Conservation (phyloP, 2,888 invertebrate genomes). For the Pterostichus niger region DNA sequence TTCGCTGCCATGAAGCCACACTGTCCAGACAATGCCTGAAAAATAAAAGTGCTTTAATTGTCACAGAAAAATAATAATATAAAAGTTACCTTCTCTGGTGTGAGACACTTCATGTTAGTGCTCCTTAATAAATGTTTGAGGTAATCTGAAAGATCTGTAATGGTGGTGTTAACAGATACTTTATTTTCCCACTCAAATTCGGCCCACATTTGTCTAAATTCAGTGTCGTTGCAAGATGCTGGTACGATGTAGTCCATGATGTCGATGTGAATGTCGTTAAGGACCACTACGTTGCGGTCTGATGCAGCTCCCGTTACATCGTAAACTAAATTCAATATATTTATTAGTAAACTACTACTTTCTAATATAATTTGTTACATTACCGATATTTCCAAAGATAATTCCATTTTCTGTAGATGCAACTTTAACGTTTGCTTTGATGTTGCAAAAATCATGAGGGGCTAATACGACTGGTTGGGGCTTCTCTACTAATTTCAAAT, state of each 20-base stretch:
- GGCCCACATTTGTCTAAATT: slow-evolving; percentile 99
- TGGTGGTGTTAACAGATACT: slow-evolving; percentile 95
- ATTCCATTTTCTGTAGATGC: slow-evolving; percentile 99
- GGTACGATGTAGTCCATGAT: slow-evolving; percentile 99
- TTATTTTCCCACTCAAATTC: slow-evolving; percentile 99
- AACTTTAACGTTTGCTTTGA: slow-evolving; percentile 99
- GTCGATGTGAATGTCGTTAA: slow-evolving; percentile 99
- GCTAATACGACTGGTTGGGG: slow-evolving; percentile 97
- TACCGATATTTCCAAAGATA: slow-evolving; percentile 99
- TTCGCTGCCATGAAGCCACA: slow-evolving; percentile 99
- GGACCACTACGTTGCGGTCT: slow-evolving; percentile 97
- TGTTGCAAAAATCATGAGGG: slow-evolving; percentile 98
- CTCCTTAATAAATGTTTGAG: slow-evolving; percentile 93
- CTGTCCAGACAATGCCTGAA: slow-evolving; percentile 93
- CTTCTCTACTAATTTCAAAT: slow-evolving; percentile 98
- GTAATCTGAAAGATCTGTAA: slow-evolving; percentile 95
- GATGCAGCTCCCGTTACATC: slow-evolving; percentile 96
- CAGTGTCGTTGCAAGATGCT: slow-evolving; percentile 94
- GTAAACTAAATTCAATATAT: slow-evolving; percentile 84
- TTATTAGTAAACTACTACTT: not conserved
- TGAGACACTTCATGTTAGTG: slow-evolving; percentile 99
- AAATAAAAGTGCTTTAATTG: not conserved
- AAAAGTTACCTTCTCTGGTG: slow-evolving; percentile 90
- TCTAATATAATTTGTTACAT: slow-evolving; percentile 60
- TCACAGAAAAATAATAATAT: slow-evolving; percentile 5